A percentile compares a stretch with the other conserved stretches of the same genome.
These are phyloP conservation scores for Callithrix jacchus DNA, from an alignment of 2,113 vertebrate genomes.

Conservation along the genomic window DNA sequence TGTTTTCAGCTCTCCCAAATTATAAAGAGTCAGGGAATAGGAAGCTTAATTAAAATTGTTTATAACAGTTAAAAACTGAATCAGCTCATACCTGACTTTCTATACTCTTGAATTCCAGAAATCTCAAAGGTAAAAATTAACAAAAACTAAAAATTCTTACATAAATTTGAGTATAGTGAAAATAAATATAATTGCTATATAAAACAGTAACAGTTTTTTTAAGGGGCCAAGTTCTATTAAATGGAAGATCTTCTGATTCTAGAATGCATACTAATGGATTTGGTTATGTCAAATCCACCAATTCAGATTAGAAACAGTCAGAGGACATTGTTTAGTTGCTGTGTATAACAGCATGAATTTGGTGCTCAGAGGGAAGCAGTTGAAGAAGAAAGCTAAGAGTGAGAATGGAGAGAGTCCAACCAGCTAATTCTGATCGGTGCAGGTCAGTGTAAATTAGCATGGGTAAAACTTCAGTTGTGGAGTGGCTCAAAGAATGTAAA, in stretches of 20 bases:
- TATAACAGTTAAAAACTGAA: not conserved
- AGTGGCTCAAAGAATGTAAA: not conserved
- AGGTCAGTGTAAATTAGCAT: not conserved
- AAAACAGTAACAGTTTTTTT: conserved; percentile 5
- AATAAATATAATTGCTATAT: not conserved
- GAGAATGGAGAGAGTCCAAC: not conserved
- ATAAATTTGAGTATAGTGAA: not conserved
- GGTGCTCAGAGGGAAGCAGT: not conserved
- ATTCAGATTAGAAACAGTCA: not conserved
- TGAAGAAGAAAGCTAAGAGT: not conserved
- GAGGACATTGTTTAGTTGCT: not conserved
- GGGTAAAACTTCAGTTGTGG: not conserved
- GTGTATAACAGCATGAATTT: not conserved
- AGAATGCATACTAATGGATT: not conserved
- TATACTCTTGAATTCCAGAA: not conserved
- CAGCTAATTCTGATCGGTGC: not conserved
- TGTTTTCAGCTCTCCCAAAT: not conserved
- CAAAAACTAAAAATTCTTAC: not conserved
- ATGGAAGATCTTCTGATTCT: not conserved
- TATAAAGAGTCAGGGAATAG: not conserved
- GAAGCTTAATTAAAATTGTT: not conserved
- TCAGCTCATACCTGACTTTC: not conserved
- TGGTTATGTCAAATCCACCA: not conserved
- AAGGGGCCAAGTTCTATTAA: not conserved
- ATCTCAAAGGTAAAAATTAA: conserved; percentile 8